A percentile compares a stretch with the other conserved stretches of the same genome.
These are phyloP conservation scores for Poecile montanus DNA, from an alignment of 2,797 vertebrate genomes.

Conservation along the genomic window DNA sequence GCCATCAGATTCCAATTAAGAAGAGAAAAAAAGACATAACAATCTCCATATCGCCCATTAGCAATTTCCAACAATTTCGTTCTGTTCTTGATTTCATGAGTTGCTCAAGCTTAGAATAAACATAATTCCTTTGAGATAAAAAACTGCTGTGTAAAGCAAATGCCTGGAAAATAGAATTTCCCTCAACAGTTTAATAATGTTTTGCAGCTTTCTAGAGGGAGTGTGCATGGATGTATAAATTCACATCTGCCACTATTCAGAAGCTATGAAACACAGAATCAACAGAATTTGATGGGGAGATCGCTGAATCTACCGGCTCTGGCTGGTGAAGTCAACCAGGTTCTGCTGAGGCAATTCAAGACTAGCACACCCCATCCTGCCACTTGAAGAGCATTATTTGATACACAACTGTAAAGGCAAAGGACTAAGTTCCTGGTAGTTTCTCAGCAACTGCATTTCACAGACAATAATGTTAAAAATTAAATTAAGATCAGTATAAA, in stretches of 20 bases:
- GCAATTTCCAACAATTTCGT: constrained; percentile 23
- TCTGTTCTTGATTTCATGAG: not conserved
- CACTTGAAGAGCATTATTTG: not conserved
- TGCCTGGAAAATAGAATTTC: constrained; percentile 1
- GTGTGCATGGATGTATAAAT: not conserved
- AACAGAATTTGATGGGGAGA: not conserved
- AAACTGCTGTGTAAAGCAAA: not conserved
- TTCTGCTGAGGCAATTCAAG: not conserved
- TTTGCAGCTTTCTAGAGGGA: constrained; percentile 18
- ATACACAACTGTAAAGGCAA: not conserved
- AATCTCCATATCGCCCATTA: not conserved
- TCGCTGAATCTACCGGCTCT: not conserved
- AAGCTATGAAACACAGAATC: not conserved
- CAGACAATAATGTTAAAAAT: not conserved
- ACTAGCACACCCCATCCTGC: not conserved
- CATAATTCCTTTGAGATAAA: constrained; percentile 24
- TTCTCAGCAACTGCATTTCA: not conserved
- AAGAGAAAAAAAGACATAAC: not conserved
- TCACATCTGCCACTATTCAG: not conserved
- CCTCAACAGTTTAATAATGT: not conserved
- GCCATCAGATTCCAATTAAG: constrained; percentile 16
- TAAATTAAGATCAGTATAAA: not conserved
- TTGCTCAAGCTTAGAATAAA: constrained; percentile 37
- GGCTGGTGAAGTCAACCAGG: not conserved
- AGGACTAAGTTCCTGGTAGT: not conserved